Conservation (phyloP, 2,113 vertebrate genomes). For the Fulica atra region DNA sequence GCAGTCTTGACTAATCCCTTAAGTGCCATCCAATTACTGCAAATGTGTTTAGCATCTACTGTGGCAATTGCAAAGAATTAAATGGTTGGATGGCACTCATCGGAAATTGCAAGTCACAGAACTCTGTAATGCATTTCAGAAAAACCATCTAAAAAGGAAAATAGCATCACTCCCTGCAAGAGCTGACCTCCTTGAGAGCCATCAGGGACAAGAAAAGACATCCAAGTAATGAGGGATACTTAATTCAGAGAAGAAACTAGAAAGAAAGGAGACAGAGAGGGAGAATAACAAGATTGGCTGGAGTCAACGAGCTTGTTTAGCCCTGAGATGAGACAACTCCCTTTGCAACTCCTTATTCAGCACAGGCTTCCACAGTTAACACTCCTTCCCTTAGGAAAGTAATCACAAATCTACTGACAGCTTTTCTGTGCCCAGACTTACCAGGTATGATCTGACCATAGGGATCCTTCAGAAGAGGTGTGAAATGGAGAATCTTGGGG, state of each 20-base stretch:
- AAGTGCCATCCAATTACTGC: slow-evolving; percentile 64
- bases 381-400: neutral
- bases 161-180: neutral
- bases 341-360: neutral
- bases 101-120: slow-evolving; percentile 29
- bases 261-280: neutral
- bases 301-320: neutral
- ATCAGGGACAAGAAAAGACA: neutral
- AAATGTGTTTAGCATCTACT: slow-evolving; percentile 55
- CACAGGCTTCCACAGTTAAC: neutral
- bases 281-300: neutral
- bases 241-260: slow-evolving; percentile 8
- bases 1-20: slow-evolving; percentile 43
- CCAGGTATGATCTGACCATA: neutral
- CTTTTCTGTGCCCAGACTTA: neutral
- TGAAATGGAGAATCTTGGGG: neutral
- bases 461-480: neutral
- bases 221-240: neutral
- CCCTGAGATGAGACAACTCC: neutral
- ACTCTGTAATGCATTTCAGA: slow-evolving; percentile 18
- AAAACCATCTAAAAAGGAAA: slow-evolving; percentile 43
- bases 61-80: slow-evolving; percentile 42
- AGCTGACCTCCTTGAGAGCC: neutral
- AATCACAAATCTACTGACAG: neutral
- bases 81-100: slow-evolving; percentile 22